Percentiles rank a stretch among this genome's conserved stretches.
phyloP scores from a whole-genome alignment of 2,113 vertebrate genomes.

The Alouatta palliata region DNA sequence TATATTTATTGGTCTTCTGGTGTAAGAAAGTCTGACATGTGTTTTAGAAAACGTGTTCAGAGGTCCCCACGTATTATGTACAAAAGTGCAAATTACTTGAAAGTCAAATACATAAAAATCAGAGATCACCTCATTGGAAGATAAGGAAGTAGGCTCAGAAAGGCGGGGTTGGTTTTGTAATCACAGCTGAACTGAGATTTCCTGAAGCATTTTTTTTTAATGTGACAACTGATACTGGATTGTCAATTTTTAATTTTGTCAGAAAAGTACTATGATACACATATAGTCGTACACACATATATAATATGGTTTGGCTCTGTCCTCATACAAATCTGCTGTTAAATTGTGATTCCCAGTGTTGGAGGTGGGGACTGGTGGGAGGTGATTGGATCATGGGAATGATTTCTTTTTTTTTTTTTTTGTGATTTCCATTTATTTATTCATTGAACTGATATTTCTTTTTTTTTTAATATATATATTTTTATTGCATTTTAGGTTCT shows the following conservation, averaged over 20 bases:
- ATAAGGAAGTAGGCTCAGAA: background rate
- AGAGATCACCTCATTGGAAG: background rate
- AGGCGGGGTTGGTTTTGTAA: background rate
- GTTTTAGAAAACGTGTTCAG: constrained; percentile 7
- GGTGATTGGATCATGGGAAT: too few species aligned
- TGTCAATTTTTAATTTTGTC: background rate
- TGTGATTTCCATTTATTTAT: too few species aligned
- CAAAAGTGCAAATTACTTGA: background rate
- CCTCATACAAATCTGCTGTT: too few species aligned
- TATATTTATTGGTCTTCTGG: background rate
- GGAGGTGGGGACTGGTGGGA: too few species aligned
- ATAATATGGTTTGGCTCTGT: too few species aligned
- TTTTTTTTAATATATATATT: too few species aligned
- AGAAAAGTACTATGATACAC: background rate
- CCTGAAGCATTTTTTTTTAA: background rate
- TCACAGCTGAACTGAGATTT: background rate
- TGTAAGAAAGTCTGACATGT: background rate
- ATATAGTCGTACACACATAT: background rate
- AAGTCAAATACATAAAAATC: background rate
- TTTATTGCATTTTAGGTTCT: too few species aligned
- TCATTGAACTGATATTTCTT: too few species aligned
- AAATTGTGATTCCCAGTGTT: too few species aligned
- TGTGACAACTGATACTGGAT: background rate
- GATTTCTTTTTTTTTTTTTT: too few species aligned
- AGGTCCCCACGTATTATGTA: background rate